Conservation (phyloP, 2,113 vertebrate genomes). For the Malurus alboscapulatus region DNA sequence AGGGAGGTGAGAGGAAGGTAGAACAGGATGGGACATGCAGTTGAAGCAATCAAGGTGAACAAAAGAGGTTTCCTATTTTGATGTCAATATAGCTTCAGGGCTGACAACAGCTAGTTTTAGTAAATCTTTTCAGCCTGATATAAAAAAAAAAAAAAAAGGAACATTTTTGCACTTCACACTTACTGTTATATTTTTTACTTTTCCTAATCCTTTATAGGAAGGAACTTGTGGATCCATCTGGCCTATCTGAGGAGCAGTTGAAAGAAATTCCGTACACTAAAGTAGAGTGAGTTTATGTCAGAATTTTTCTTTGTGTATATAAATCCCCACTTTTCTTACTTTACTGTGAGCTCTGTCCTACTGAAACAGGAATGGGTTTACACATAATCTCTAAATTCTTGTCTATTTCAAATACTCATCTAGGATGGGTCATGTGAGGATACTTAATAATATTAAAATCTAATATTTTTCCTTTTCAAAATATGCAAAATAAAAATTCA, state of each 20-base stretch:
- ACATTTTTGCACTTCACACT: not conserved
- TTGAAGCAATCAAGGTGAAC: not conserved
- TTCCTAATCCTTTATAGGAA: slow-evolving; percentile 73
- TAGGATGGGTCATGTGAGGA: not conserved
- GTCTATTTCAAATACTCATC: not conserved
- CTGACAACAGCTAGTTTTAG: not conserved
- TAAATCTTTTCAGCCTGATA: not conserved
- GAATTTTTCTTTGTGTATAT: not conserved
- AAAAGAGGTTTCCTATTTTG: not conserved
- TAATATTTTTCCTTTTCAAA: not conserved
- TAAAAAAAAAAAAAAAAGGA: not conserved
- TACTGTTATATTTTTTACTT: not conserved
- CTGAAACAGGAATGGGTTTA: not conserved
- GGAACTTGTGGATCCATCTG: slow-evolving; percentile 86
- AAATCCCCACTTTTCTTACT: not conserved
- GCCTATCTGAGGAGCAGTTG: slow-evolving; percentile 85
- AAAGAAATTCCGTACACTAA: slow-evolving; percentile 92
- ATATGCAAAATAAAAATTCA: not conserved
- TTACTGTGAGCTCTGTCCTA: not conserved
- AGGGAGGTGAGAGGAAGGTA: not conserved
- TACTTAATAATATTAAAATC: not conserved
- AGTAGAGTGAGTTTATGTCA: slow-evolving; percentile 81
- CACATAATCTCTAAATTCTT: not conserved
- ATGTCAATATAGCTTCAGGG: not conserved
- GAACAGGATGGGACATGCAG: not conserved